Evolutionary conservation across 2,113 vertebrate species (phyloP).

Genomic region (Lycocorax pyrrhopterus): DNA sequence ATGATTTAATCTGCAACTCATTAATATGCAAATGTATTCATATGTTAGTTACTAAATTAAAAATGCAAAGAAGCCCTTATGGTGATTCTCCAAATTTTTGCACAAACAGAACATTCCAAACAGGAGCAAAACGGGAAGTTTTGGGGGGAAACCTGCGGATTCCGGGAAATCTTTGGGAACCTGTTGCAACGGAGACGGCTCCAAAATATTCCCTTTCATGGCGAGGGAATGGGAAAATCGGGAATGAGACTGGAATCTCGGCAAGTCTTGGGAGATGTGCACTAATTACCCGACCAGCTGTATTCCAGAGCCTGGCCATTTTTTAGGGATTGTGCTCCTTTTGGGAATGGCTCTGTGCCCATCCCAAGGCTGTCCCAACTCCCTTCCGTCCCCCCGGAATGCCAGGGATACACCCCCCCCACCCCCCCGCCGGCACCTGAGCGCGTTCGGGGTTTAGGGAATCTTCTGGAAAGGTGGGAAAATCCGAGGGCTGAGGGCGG

Average conservation of each 20-base stretch:
- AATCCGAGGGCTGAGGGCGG: not conserved
- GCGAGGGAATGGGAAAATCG: not conserved
- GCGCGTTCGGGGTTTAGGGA: not conserved
- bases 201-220: not conserved
- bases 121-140: constrained; percentile 78
- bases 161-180: constrained; percentile 70
- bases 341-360: not conserved
- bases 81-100: constrained; percentile 96
- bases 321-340: not conserved
- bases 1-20: constrained; percentile 99
- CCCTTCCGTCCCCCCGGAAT: not conserved
- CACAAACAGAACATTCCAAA: constrained; percentile 95
- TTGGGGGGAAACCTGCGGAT: constrained; percentile 61
- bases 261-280: constrained; percentile 63
- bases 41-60: constrained; percentile 99
- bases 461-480: constrained; percentile 1
- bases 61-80: constrained; percentile 99
- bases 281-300: constrained; percentile 36
- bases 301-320: too few species aligned
- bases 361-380: too few species aligned
- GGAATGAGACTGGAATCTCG: too few species aligned
- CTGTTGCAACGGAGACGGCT: constrained; percentile 72
- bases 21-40: constrained; percentile 99
- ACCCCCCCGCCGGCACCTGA: not conserved
- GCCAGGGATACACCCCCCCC: not conserved